phyloP scores from a whole-genome alignment of 2,113 vertebrate genomes.

The Saccopteryx leptura region DNA sequence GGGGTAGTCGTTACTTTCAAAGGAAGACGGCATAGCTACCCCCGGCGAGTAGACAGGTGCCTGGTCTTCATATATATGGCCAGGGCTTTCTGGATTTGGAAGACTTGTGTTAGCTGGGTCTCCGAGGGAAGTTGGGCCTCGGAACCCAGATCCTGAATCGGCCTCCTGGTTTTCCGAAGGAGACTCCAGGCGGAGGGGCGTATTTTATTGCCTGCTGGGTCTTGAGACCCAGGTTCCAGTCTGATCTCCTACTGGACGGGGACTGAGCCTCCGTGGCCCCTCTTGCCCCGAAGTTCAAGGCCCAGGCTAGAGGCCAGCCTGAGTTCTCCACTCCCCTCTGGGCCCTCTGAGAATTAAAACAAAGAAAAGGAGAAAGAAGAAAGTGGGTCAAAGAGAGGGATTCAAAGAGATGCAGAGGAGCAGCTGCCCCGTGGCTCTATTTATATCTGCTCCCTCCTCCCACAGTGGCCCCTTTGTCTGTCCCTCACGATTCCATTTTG shows the following conservation, averaged over 20 bases:
- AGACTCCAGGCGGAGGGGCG: background rate
- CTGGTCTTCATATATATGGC: background rate
- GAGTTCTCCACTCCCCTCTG: background rate
- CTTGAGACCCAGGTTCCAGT: background rate
- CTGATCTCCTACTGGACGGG: background rate
- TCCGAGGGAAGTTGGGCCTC: background rate
- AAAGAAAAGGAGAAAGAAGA: background rate
- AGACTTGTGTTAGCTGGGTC: background rate
- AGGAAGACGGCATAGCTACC: background rate
- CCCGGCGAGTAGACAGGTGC: background rate
- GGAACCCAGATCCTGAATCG: constrained; percentile 4
- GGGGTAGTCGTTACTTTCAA: background rate
- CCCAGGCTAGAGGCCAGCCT: background rate
- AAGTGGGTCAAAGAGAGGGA: background rate
- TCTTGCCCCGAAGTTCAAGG: background rate
- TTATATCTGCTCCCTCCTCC: background rate
- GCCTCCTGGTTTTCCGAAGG: background rate
- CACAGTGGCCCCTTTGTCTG: background rate
- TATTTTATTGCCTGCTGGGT: background rate
- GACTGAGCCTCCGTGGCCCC: background rate
- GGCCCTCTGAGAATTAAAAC: background rate
- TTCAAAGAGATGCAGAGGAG: background rate
- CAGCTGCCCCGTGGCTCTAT: background rate
- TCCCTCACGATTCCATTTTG: background rate
- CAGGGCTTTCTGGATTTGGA: background rate